Evolutionary conservation across 2,888 invertebrate species (phyloP).

Genomic region (Mongoloraphidia duomilia): DNA sequence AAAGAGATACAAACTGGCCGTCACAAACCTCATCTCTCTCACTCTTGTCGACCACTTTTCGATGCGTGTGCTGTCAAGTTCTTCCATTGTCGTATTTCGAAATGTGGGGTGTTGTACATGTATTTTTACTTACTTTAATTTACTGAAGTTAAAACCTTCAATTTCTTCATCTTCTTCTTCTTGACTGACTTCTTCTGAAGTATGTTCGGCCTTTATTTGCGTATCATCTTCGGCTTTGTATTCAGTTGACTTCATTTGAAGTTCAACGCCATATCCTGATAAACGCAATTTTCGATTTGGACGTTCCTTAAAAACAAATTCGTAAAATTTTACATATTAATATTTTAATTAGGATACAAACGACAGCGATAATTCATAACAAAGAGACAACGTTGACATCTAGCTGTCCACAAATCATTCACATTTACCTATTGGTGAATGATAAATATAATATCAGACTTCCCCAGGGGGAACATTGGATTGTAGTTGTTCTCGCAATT

Average conservation of each 20-base stretch:
- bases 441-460: too few species aligned
- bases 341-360: background rate
- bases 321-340: conserved; percentile 5
- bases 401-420: too few species aligned
- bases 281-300: conserved; percentile 49
- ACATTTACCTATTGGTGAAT: too few species aligned
- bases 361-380: too few species aligned
- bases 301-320: conserved; percentile 23
- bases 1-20: too few species aligned
- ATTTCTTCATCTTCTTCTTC: conserved; percentile 47
- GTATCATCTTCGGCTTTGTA: conserved; percentile 98
- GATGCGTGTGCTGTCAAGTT: too few species aligned
- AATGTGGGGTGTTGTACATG: background rate
- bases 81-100: background rate
- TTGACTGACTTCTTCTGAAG: conserved; percentile 22
- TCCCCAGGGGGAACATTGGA: too few species aligned
- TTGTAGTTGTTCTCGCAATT: too few species aligned
- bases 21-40: too few species aligned
- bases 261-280: conserved; percentile 95
- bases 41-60: too few species aligned
- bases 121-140: conserved; percentile 50
- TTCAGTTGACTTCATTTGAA: conserved; percentile 97
- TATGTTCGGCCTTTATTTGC: conserved; percentile 27
- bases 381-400: too few species aligned
- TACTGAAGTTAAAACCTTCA: conserved; percentile 82